A percentile compares a stretch with the other conserved stretches of the same genome.
These are phyloP conservation scores for Ophioninae sp. DNA, from an alignment of 2,888 invertebrate genomes.

Conservation along the genomic window DNA sequence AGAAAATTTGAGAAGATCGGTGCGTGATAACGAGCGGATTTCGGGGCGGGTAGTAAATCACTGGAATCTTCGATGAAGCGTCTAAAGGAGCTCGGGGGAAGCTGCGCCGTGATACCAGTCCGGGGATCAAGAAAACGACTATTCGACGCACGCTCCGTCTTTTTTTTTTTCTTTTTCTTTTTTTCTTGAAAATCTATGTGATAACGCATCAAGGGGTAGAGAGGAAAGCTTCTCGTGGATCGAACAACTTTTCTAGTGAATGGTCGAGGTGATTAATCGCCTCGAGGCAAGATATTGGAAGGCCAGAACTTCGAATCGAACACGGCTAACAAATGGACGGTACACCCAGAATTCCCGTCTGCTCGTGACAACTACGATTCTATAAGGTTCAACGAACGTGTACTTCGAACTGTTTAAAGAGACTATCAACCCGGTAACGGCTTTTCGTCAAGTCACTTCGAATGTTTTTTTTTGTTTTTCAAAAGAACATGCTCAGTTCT, in stretches of 20 bases:
- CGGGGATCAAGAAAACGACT: conserved; percentile 18
- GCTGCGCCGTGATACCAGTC: background rate
- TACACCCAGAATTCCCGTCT: conserved; percentile 1
- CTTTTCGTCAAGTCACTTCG: background rate
- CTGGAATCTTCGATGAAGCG: conserved; percentile 42
- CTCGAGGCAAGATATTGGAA: conserved; percentile 6
- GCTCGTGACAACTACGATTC: background rate
- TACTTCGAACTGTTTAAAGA: background rate
- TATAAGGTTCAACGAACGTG: background rate
- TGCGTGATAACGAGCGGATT: conserved; percentile 46
- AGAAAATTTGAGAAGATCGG: conserved; percentile 36
- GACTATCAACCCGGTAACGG: background rate
- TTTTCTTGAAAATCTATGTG: conserved; percentile 23
- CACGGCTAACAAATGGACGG: conserved; percentile 6
- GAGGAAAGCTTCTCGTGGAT: conserved; percentile 17
- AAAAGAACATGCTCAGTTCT: too few relatives aligned
- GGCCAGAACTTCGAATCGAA: conserved; percentile 14
- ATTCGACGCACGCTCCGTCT: conserved; percentile 14
- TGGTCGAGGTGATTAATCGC: conserved; percentile 41
- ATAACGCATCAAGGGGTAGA: conserved; percentile 11
- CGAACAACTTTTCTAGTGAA: conserved; percentile 34
- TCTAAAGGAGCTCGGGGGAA: background rate
- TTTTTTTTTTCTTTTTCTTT: background rate
- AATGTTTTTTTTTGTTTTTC: background rate
- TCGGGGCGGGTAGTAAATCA: conserved; percentile 49